A percentile compares a stretch with the other conserved stretches of the same genome.
phyloP scores from a whole-genome alignment of 2,113 vertebrate species.

The Cygnus atratus region DNA sequence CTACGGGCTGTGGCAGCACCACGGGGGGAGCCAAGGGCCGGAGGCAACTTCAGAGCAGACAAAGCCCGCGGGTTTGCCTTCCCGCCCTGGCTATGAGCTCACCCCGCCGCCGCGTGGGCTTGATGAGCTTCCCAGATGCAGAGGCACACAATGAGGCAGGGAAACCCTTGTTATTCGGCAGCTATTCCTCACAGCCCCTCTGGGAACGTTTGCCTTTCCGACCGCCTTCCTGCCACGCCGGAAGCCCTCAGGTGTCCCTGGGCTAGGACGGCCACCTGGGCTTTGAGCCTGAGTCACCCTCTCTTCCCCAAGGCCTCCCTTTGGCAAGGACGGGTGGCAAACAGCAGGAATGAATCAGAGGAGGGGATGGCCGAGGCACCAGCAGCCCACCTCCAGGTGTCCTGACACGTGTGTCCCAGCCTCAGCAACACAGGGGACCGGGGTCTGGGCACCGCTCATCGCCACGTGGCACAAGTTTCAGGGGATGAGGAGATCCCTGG shows the following conservation, averaged over 20 bases:
- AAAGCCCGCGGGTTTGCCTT: constrained; percentile 13
- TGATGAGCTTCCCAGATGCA: constrained; percentile 66
- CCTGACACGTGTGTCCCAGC: background rate
- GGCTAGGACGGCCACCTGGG: constrained; percentile 61
- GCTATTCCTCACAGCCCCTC: background rate
- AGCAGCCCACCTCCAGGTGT: background rate
- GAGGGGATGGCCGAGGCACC: background rate
- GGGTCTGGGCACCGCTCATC: background rate
- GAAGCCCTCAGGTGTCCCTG: constrained; percentile 61
- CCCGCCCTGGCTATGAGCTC: constrained; percentile 51
- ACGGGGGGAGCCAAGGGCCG: background rate
- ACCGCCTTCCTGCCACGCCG: constrained; percentile 12
- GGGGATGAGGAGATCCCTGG: background rate
- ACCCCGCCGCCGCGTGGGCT: background rate
- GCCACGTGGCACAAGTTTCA: background rate
- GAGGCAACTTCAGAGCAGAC: background rate
- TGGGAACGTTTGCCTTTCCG: constrained; percentile 36
- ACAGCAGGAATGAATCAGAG: constrained; percentile 45
- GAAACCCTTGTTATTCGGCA: constrained; percentile 54
- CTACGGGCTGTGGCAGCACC: background rate
- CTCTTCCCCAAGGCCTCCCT: constrained; percentile 32
- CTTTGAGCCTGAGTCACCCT: constrained; percentile 53
- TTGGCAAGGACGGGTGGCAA: constrained; percentile 34
- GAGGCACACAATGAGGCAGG: constrained; percentile 64
- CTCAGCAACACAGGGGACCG: background rate